phyloP scores from a whole-genome alignment of 1,140 invertebrate genomes.

The Homarus americanus region DNA sequence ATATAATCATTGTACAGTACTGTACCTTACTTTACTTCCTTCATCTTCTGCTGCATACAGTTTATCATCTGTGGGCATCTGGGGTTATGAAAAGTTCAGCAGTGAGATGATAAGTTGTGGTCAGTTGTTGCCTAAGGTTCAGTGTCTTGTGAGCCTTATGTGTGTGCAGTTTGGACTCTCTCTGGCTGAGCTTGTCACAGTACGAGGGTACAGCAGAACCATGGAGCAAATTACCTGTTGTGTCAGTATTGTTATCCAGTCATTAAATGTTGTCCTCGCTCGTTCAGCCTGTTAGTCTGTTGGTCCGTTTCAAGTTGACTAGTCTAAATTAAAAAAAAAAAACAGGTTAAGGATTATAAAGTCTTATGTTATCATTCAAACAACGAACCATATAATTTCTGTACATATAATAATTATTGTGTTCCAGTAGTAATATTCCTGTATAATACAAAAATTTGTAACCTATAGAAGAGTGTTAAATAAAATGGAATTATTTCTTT shows the following conservation, averaged over 20 bases:
- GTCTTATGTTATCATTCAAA: conserved; percentile 53
- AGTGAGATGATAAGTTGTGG: neutral
- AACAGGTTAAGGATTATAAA: conserved; percentile 55
- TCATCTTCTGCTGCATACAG: conserved; percentile 40
- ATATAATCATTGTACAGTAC: conserved; percentile 45
- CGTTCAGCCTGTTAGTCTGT: conserved; percentile 62
- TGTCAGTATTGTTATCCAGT: conserved; percentile 67
- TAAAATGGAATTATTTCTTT: conserved; percentile 66
- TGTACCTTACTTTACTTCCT: conserved; percentile 32
- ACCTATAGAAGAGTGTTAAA: conserved; percentile 71
- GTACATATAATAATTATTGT: conserved; percentile 66
- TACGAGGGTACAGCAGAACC: conserved; percentile 30
- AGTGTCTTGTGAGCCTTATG: conserved; percentile 33
- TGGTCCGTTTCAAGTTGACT: conserved; percentile 68
- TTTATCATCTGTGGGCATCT: conserved; percentile 49
- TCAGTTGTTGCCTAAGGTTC: conserved; percentile 31
- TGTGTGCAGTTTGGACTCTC: conserved; percentile 25
- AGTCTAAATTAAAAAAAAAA: conserved; percentile 62
- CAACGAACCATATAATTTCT: conserved; percentile 67
- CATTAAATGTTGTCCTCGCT: conserved; percentile 61
- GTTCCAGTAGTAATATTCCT: conserved; percentile 68
- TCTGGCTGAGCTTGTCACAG: conserved; percentile 27
- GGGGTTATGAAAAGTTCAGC: conserved; percentile 25
- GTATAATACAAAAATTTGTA: conserved; percentile 68
- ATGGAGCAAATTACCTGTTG: conserved; percentile 38